Base-by-base conservation (phyloP, 2,888 invertebrate genomes). In the Argyra leucocephala region DNA sequence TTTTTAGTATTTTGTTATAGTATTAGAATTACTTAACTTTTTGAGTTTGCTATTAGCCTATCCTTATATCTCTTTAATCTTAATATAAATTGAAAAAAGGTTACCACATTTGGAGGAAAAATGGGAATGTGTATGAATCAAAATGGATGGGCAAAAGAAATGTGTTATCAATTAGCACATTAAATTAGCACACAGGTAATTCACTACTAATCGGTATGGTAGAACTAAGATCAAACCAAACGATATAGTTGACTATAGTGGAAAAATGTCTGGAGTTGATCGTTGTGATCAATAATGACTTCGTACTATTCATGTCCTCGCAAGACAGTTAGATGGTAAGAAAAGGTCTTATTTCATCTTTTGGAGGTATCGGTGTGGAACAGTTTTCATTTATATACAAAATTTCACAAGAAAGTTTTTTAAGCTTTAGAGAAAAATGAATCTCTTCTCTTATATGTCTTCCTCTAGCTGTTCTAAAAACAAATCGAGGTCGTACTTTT, bases 51-150 rank as follows among this genome's bases (percentile, higher is more conserved):
- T n/a, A n/a, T n/a, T n/a, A n/a, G n/a, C n/a, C n/a, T n/a, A n/a
- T n/a, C n/a, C n/a, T n/a, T n/a, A n/a, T n/a, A n/a, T n/a, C n/a
- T n/a, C n/a, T n/a, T n/a, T n/a, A n/a, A n/a, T n/a, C n/a, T n/a
- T n/a, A n/a, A n/a, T n/a, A n/a, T n/a, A 66, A 66, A 61, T 57
- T 65, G 61, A 63, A 65, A 65, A 63, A 66, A 15, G 63, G 65
- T 2, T 61, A 66, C n/a, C 21, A 26, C 9, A 61, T 61, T 21
- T 65, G 65, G 64, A 24, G 21, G 26, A 37, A 31, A 37, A 48
- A 61, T 12, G 24, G 15, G 1, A 23, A 59, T 2, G 24, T 59
- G 2, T 59, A 59, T 59, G 59, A 23, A 1, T 59, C 59, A 1
- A 23, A 23, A 24, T 59, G 59, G 24, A 12, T 3, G 6, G 59